These are phyloP conservation scores for Ellobius talpinus DNA, from an alignment of 2,113 vertebrate species.

Conservation along the genomic window DNA sequence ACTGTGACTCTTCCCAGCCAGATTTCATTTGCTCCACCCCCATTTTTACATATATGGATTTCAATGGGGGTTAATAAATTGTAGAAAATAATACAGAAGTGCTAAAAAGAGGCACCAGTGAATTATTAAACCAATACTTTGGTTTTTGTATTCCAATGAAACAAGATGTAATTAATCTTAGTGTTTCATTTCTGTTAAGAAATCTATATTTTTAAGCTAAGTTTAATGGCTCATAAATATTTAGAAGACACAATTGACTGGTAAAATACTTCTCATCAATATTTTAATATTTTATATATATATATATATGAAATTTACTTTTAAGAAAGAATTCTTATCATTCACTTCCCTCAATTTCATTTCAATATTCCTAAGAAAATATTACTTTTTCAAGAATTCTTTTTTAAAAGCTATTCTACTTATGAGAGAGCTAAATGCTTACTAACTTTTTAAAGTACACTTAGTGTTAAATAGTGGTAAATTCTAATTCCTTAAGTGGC, in stretches of 20 bases:
- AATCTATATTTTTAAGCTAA: neutral
- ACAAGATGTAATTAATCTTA: neutral
- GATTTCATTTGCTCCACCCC: slow-evolving; percentile 39
- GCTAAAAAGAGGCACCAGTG: neutral
- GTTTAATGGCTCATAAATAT: neutral
- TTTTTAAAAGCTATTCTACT: neutral
- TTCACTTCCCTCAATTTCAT: neutral
- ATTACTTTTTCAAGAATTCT: neutral
- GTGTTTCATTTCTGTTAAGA: slow-evolving; percentile 8
- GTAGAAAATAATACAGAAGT: slow-evolving; percentile 17
- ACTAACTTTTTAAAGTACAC: neutral
- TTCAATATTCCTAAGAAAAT: neutral
- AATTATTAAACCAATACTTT: neutral
- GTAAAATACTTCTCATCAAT: neutral
- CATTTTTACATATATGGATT: slow-evolving; percentile 32
- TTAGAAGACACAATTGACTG: neutral
- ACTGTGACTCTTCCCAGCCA: slow-evolving; percentile 17
- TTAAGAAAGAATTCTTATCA: neutral
- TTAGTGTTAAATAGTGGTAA: neutral
- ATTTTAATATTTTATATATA: neutral
- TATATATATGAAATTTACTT: neutral
- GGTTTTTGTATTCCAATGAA: neutral
- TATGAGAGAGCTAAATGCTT: slow-evolving; percentile 8
- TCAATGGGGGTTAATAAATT: slow-evolving; percentile 16
- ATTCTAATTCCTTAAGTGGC: neutral